Base-by-base conservation (phyloP, 2,797 vertebrate genomes). In the Perodicticus potto region DNA sequence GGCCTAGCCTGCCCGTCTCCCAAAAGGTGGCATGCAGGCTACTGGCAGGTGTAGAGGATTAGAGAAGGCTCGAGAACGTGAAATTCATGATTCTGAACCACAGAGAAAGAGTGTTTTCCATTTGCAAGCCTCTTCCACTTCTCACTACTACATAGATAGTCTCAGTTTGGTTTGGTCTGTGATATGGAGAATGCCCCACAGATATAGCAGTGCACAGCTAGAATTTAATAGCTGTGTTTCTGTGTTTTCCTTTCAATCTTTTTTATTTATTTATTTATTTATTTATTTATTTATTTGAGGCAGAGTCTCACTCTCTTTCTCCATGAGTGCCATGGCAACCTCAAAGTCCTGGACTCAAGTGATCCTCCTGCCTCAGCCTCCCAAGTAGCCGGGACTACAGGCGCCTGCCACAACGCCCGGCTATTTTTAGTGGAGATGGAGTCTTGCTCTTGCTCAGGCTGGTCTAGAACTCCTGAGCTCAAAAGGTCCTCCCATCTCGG, bases 251-350 rank as follows among this genome's bases (percentile, higher is more conserved):
- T 82, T 72, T 53, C 37, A 8, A 11, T 8, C 2, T 14, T 20
- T 76, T 89, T 43, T 45, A 95, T 81, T 74, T 80, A 43, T 11
- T 53, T 53, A 53, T 53, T 53, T 53, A 53, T 53, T 53, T 53
- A 5, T 53, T 53, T 53, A 53, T 53, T 53, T 53, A 45, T 45
- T 45, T 45, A 40, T 53, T 53, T 53, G 49, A 53, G 49, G 14
- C 49, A 53, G 49, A 53, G 49, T 53, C 49, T 53, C 14, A 53
- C 49, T 53, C 49, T 53, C 3, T 53, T 53, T 53, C 49, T 53
- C 49, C 49, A 53, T 4, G 49, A 53, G 14, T 53, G 4, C 49
- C 3, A 16, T 53, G 49, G 14, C 49, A 53, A 16, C 14, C 49
- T 53, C 14, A 53, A 53, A 53, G 14, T 49, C 49, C 49, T 49